phyloP scores from a whole-genome alignment of 1,140 invertebrate species.

The Scylla paramamosain region DNA sequence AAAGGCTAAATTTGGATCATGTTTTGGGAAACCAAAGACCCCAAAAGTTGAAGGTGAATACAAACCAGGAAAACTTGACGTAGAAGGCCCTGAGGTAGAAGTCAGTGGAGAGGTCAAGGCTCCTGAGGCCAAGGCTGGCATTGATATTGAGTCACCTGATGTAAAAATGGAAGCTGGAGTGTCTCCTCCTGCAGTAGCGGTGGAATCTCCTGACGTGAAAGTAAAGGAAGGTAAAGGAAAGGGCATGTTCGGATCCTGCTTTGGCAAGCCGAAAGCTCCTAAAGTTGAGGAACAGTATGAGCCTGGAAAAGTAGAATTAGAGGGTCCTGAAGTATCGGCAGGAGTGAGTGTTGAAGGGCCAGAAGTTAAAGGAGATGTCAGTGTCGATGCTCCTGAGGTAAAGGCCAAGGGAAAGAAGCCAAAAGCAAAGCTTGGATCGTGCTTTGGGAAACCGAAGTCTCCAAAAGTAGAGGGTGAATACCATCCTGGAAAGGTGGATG shows the following conservation, averaged over 20 bases:
- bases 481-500: constrained; percentile 21
- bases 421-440: constrained; percentile 51
- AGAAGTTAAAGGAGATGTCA: constrained; percentile 1
- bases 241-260: constrained; percentile 59
- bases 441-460: constrained; percentile 56
- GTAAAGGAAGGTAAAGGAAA: constrained; percentile 52
- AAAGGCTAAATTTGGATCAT: constrained; percentile 59
- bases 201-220: constrained; percentile 51
- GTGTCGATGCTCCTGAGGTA: constrained; percentile 19
- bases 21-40: constrained; percentile 57
- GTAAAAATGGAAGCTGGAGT: constrained; percentile 60
- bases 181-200: neutral
- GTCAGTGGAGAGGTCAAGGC: neutral
- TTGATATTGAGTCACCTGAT: constrained; percentile 45
- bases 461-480: constrained; percentile 61
- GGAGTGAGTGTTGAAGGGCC: neutral
- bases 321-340: neutral
- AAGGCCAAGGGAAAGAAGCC: constrained; percentile 44
- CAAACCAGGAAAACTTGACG: constrained; percentile 36
- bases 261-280: constrained; percentile 63
- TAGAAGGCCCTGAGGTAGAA: neutral
- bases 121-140: neutral
- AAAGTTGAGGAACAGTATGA: constrained; percentile 53
- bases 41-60: constrained; percentile 64
- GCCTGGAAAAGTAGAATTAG: constrained; percentile 26